phyloP scores from a whole-genome alignment of 2,113 vertebrate genomes.

The Xenotilapia leptura region DNA sequence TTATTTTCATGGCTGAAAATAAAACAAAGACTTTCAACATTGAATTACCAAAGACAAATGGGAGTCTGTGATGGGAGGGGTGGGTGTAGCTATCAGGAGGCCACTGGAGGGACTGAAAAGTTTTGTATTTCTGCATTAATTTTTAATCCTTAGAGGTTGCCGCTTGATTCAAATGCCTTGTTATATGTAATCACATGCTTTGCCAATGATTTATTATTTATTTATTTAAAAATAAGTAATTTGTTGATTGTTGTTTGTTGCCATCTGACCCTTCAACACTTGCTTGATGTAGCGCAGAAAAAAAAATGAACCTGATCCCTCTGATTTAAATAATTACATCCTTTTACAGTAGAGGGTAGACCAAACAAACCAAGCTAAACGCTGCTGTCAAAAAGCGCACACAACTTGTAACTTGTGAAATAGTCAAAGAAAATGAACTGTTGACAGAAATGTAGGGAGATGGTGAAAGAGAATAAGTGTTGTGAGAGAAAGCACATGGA shows the following conservation, averaged over 20 bases:
- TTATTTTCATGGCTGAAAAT: background rate
- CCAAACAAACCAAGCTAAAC: background rate
- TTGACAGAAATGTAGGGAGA: background rate
- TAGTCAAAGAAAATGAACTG: background rate
- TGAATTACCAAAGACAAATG: background rate
- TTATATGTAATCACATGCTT: background rate
- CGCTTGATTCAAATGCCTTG: background rate
- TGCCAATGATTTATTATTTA: background rate
- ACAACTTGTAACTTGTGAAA: background rate
- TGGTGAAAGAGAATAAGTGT: background rate
- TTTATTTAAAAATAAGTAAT: background rate
- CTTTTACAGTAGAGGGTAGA: background rate
- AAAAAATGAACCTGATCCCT: background rate
- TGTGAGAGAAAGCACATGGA: background rate
- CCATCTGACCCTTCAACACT: background rate
- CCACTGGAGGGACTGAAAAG: background rate
- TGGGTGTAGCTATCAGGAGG: background rate
- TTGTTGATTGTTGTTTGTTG: background rate
- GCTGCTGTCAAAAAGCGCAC: background rate
- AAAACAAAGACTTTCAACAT: background rate
- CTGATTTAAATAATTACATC: background rate
- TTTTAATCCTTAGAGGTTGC: background rate
- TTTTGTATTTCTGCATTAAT: background rate
- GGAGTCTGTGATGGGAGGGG: background rate
- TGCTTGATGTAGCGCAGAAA: slow-evolving; percentile 3